These are phyloP conservation scores for Tapera naevia DNA, from an alignment of 2,797 vertebrate genomes.

Conservation along the genomic window DNA sequence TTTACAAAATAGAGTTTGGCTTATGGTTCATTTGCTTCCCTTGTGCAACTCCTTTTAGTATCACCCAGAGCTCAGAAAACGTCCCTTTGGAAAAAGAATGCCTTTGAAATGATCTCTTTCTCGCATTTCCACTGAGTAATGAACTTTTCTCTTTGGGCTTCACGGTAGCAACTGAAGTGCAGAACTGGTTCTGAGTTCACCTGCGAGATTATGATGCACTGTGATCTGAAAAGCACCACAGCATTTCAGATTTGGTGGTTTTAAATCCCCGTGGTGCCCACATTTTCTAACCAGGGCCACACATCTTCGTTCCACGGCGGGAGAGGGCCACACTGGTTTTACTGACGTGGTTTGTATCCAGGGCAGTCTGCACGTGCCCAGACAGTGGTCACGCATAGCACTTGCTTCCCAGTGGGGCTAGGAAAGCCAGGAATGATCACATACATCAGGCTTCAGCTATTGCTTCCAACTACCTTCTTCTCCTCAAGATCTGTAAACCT, in stretches of 20 bases:
- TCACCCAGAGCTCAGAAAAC: background rate
- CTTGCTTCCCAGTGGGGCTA: background rate
- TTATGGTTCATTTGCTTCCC: constrained; percentile 50
- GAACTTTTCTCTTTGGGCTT: background rate
- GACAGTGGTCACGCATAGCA: accelerated
- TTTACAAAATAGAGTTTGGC: constrained; percentile 65
- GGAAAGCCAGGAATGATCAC: background rate
- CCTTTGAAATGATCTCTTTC: background rate
- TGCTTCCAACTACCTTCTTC: background rate
- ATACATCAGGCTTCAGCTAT: background rate
- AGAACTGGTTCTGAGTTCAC: background rate
- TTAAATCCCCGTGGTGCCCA: background rate
- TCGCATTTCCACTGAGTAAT: background rate
- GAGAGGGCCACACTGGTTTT: background rate
- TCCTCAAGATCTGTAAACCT: background rate
- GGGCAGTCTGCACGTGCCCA: background rate
- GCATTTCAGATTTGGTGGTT: background rate
- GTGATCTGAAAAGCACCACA: background rate
- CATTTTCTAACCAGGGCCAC: background rate
- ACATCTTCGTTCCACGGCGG: background rate
- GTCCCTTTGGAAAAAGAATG: background rate
- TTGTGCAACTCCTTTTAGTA: constrained; percentile 28
- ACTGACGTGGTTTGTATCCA: accelerated
- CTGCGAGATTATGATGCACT: background rate
- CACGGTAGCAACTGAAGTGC: background rate